Percentiles rank a stretch among this genome's conserved stretches.
Conservation (phyloP, 1,140 invertebrate genomes). For the Leucophenga varia region DNA sequence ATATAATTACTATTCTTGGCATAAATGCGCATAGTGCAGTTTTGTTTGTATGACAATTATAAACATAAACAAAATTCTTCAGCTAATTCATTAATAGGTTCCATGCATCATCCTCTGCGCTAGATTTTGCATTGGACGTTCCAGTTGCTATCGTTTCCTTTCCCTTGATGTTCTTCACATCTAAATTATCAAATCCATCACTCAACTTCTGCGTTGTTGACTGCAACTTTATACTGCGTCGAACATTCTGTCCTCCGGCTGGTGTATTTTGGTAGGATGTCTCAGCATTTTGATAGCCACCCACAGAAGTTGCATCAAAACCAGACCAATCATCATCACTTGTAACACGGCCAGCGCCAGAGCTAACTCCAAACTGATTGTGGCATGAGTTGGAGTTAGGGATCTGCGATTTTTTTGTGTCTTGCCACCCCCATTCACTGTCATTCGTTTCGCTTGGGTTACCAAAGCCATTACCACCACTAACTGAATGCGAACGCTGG, state of each 20-base stretch:
- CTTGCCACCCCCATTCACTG: conserved; percentile 50
- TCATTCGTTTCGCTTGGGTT: conserved; percentile 41
- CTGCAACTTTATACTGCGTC: conserved; percentile 41
- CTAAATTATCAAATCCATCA: conserved; percentile 59
- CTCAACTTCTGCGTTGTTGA: conserved; percentile 48
- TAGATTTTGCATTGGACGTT: conserved; percentile 45
- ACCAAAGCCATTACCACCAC: conserved; percentile 41
- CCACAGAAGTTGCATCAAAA: conserved; percentile 24
- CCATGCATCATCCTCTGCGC: conserved; percentile 61
- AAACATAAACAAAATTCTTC: conserved; percentile 13
- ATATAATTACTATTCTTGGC: conserved; percentile 32
- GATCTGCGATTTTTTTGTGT: conserved; percentile 42
- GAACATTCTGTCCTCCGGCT: conserved; percentile 28
- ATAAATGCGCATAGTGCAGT: conserved; percentile 43
- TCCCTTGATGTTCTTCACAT: conserved; percentile 55
- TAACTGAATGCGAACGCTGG: conserved; percentile 49
- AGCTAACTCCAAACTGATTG: conserved; percentile 27
- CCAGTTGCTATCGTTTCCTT: conserved; percentile 23
- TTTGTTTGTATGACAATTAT: conserved; percentile 14
- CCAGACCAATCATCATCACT: conserved; percentile 43
- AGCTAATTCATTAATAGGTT: conserved; percentile 62
- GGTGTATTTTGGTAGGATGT: conserved; percentile 48
- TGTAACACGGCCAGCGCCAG: conserved; percentile 22
- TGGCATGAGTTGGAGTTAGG: conserved; percentile 47
- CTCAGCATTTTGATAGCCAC: conserved; percentile 35